Evolutionary conservation across 2,888 invertebrate species (phyloP).

Genomic region (Thyatira batis): DNA sequence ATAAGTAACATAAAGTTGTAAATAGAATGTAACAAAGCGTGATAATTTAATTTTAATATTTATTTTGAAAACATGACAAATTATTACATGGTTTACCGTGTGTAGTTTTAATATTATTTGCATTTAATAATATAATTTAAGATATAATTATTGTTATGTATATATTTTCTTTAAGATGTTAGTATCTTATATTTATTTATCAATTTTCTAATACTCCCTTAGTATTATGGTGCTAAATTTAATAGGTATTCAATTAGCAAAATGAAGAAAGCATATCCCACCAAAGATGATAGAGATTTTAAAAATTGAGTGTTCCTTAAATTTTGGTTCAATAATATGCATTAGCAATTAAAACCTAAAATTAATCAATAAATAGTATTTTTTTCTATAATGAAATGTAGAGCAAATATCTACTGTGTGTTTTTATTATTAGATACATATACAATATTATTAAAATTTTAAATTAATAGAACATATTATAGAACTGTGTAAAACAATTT

Average conservation of each 20-base stretch:
- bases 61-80: slow-evolving; percentile 32
- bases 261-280: not conserved
- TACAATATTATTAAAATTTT: too few species aligned
- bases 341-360: too few species aligned
- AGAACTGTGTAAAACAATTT: too few species aligned
- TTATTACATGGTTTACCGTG: slow-evolving; percentile 3
- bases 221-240: slow-evolving; percentile 41
- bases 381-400: too few species aligned
- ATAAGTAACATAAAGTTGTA: not conserved
- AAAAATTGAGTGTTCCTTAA: slow-evolving; percentile 6
- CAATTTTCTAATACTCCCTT: slow-evolving; percentile 31
- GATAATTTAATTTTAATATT: slow-evolving; percentile 13
- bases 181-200: slow-evolving; percentile 11
- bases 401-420: too few species aligned
- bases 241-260: not conserved
- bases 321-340: too few species aligned
- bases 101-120: slow-evolving; percentile 23
- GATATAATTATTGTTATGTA: slow-evolving; percentile 18
- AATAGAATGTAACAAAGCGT: not conserved
- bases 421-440: too few species aligned
- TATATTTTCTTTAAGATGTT: too few species aligned
- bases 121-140: slow-evolving; percentile 32
- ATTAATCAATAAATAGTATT: too few species aligned
- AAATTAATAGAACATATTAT: too few species aligned
- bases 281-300: not conserved